phyloP scores from a whole-genome alignment of 2,797 vertebrate genomes.

The Pseudocheirus occidentalis region DNA sequence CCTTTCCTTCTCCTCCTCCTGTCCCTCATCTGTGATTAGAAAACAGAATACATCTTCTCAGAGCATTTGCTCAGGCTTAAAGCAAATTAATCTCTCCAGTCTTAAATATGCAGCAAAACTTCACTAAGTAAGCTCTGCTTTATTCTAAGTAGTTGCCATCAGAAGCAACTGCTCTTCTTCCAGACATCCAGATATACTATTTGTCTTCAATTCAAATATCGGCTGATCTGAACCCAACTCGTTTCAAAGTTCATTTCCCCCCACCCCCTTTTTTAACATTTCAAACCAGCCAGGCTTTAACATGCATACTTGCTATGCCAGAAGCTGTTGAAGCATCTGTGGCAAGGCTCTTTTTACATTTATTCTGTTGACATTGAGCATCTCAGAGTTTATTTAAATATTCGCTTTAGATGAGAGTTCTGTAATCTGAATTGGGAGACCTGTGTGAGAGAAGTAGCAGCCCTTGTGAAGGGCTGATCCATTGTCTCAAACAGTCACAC shows the following conservation, averaged over 20 bases:
- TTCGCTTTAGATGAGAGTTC: background rate
- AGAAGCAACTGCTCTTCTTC: background rate
- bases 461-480: background rate
- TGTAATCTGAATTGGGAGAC: background rate
- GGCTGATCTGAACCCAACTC: background rate
- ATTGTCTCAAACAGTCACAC: background rate
- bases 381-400: background rate
- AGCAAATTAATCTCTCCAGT: background rate
- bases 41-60: background rate
- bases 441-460: background rate
- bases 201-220: background rate
- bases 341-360: slow-evolving; percentile 1
- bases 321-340: background rate
- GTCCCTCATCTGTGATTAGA: background rate
- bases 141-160: background rate
- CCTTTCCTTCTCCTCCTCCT: background rate
- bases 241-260: background rate
- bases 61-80: background rate
- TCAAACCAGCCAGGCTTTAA: background rate
- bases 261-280: background rate
- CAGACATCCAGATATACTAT: background rate
- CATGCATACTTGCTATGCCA: background rate
- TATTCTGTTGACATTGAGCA: background rate
- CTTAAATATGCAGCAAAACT: background rate
- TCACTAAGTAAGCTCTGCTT: background rate